Conservation (phyloP, 2,888 invertebrate genomes). For the Caenorhabditis sinica region DNA sequence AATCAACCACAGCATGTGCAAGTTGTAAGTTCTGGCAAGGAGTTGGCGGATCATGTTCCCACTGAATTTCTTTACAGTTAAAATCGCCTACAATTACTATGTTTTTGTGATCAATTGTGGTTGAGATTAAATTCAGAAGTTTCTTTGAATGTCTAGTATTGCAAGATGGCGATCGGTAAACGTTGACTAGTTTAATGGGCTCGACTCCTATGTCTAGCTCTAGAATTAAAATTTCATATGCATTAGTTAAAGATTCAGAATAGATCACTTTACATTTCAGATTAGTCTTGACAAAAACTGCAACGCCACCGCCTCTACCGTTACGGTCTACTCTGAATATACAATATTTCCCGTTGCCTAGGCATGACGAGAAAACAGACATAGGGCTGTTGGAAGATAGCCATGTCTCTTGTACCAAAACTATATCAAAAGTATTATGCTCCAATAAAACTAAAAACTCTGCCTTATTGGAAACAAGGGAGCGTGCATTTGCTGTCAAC, state of each 20-base stretch:
- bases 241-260: not conserved
- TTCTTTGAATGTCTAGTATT: not conserved
- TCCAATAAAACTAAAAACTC: not conserved
- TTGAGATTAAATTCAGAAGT: not conserved
- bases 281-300: not conserved
- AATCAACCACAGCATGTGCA: not conserved
- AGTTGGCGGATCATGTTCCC: not conserved
- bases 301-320: conserved; percentile 12
- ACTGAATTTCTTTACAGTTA: conserved; percentile 4
- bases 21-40: not conserved
- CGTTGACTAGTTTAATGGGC: not conserved
- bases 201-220: not conserved
- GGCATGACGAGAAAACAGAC: not conserved
- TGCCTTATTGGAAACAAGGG: not conserved
- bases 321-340: not conserved
- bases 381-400: not conserved
- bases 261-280: not conserved
- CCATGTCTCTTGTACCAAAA: not conserved
- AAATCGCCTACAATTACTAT: not conserved
- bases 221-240: not conserved
- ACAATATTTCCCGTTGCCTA: not conserved
- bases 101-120: not conserved
- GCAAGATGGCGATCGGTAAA: conserved; percentile 10
- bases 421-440: not conserved
- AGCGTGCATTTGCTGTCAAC: not conserved